A percentile compares a stretch with the other conserved stretches of the same genome.
These are phyloP conservation scores for Heteractis magnifica DNA, from an alignment of 92 coral and sea anemone genomes.

Conservation along the genomic window DNA sequence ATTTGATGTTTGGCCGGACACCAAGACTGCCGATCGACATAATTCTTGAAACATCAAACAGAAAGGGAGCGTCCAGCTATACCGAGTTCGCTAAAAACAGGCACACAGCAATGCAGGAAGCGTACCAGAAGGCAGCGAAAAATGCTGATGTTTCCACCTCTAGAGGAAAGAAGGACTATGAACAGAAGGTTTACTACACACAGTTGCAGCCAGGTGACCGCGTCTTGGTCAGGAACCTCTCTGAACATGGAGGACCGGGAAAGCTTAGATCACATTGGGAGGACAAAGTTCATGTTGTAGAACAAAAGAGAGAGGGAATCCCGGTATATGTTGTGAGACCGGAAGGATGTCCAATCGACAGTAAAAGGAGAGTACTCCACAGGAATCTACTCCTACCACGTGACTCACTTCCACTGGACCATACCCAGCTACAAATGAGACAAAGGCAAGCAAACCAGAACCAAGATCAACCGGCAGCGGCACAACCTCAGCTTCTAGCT, in stretches of 20 bases:
- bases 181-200: slow-evolving; percentile 34
- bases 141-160: slow-evolving; percentile 16
- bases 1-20: slow-evolving; percentile 38
- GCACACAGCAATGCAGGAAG: slow-evolving; percentile 30
- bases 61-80: background rate
- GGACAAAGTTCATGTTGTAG: slow-evolving; percentile 43
- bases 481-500: background rate
- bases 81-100: slow-evolving; percentile 28
- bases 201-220: slow-evolving; percentile 46
- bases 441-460: background rate
- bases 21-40: slow-evolving; percentile 47
- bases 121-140: slow-evolving; percentile 22
- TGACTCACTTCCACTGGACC: slow-evolving; percentile 32
- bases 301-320: slow-evolving; percentile 44
- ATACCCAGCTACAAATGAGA: background rate
- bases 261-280: slow-evolving; percentile 60
- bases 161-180: slow-evolving; percentile 33
- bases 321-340: slow-evolving; percentile 58
- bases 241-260: slow-evolving; percentile 68
- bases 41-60: slow-evolving; percentile 22
- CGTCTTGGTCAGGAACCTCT: slow-evolving; percentile 51
- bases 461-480: background rate
- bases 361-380: slow-evolving; percentile 39
- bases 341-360: slow-evolving; percentile 27
- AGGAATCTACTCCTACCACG: slow-evolving; percentile 62